Base-by-base conservation (phyloP, 2,888 invertebrate species). In the Tenthredo scrophulariae region DNA sequence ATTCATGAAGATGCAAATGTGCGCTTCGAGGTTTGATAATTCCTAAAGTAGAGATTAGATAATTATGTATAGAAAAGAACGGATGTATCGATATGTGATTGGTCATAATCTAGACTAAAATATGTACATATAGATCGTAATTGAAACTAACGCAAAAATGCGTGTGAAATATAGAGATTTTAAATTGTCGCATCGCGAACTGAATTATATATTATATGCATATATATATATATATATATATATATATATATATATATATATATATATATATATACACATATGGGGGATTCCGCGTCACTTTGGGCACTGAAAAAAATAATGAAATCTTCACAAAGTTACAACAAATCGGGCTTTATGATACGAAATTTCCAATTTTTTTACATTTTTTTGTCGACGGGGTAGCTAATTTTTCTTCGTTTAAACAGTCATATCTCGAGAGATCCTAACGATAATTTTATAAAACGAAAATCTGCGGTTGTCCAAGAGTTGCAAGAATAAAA, bases 1-100 rank as follows among this genome's bases (percentile, higher is more conserved):
- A 72, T 79, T 37, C 33, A 43, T 72, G 70, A 62, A 40, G 79
- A 84, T 58, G 75, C 79, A 62, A 84, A 26, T 26, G 84, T 46
- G 26, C 72, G 54, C 22, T 46, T 65, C 54, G 72, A 85, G 33
- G 33, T 33, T 84, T 40, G 29, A 70, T 80, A 33, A 70, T 26
- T 65, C 40, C n/a, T 22, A 22, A 54, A 40, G 46, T 46, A 54
- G 50, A 37, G 18, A 9, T 37, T 70, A 70, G 33, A 33, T 4
- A 67, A 67, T 67, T 67, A 70, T 37, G 15, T 70, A 70, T 70
- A 75, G 46, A 75, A 43, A 29, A 22, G 26, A 40, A 75, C 37
- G 75, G 70, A 46, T 75, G 46, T 43, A 75, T 22, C 46, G 26
- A 46, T 75, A 40, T 46, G 75, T 75, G 75, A 75, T 75, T 22